Evolutionary conservation across 1,140 invertebrate species (phyloP).

Genomic region (Drosophila miranda): DNA sequence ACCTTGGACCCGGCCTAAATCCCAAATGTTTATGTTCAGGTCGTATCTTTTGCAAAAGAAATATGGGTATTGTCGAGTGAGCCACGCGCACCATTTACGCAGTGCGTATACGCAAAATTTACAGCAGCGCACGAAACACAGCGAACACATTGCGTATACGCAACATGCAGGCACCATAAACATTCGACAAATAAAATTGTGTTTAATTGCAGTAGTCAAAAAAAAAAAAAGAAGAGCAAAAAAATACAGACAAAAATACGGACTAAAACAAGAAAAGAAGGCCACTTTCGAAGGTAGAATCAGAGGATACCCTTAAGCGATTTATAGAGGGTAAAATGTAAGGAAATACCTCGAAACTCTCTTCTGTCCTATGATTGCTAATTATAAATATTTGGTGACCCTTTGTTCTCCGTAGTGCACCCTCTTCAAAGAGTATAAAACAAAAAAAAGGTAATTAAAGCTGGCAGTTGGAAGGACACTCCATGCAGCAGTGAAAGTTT

Average conservation of each 20-base stretch:
- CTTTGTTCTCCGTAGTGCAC: too few relatives aligned
- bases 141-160: conserved; percentile 71
- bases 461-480: conserved; percentile 31
- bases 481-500: conserved; percentile 50
- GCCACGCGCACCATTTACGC: conserved; percentile 50
- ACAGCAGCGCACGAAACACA: conserved; percentile 19
- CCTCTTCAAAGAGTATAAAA: too few relatives aligned
- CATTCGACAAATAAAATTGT: conserved; percentile 64
- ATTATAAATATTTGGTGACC: too few relatives aligned
- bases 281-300: neutral
- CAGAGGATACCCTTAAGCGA: neutral
- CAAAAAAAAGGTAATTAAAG: conserved; percentile 45
- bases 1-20: neutral
- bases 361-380: too few relatives aligned
- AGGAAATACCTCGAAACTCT: too few relatives aligned
- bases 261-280: conserved; percentile 42
- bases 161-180: conserved; percentile 69
- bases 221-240: conserved; percentile 10
- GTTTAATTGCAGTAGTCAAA: conserved; percentile 61
- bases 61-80: conserved; percentile 33
- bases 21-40: conserved; percentile 50
- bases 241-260: neutral
- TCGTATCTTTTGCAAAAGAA: conserved; percentile 60
- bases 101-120: conserved; percentile 37
- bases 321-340: too few relatives aligned